Evolutionary conservation across 2,888 invertebrate species (phyloP), one percentile per base, ranked within the genome.

Genomic region (Acholoe squamosa): DNA sequence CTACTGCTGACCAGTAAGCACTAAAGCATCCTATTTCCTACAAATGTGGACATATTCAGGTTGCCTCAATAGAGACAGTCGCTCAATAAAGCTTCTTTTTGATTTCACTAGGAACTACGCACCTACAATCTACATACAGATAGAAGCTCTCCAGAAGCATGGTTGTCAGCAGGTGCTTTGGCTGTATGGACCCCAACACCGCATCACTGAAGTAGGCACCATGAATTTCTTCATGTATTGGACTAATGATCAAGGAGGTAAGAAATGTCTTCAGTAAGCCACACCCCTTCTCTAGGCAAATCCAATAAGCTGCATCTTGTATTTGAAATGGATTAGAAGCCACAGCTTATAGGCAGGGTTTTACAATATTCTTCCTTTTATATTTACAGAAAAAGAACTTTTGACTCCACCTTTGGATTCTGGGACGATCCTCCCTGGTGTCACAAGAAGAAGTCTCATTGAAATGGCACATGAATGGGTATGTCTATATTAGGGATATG

Each of bases 171-270:
- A 99, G 96, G 98, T 99, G 14, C 96, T 99, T 90, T 99, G 99
- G 99, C 96, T 99, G 71, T 99, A 98, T 95, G 99, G 99, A 0
- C 97, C 98, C 0, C 97, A 99, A 94, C 97, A 99, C 95, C 97
- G 98, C 95, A 95, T 99, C 43, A 99, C 99, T 0, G 99, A 99
- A 97, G 99, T 98, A 84, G 99, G 99, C 89, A 98, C 99, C 22
- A 99, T 99, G 99, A 99, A 99, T 95, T 97, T 99, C 90, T 99
- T 99, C 95, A 97, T 98, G 95, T 97, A 98, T 94, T 97, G 97
- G 96, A 97, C 97, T 92, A 98, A 99, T 95, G 98, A 98, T 90
- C 96, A 98, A 95, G 99, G 99, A 97, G 98, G 98, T 98, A 96
- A 96, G 96, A 43, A 43, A 43, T 43, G 10, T 90, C 25, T 16